These are phyloP conservation scores for Nettapus auritus DNA, from an alignment of 2,113 vertebrate genomes.

Conservation along the genomic window DNA sequence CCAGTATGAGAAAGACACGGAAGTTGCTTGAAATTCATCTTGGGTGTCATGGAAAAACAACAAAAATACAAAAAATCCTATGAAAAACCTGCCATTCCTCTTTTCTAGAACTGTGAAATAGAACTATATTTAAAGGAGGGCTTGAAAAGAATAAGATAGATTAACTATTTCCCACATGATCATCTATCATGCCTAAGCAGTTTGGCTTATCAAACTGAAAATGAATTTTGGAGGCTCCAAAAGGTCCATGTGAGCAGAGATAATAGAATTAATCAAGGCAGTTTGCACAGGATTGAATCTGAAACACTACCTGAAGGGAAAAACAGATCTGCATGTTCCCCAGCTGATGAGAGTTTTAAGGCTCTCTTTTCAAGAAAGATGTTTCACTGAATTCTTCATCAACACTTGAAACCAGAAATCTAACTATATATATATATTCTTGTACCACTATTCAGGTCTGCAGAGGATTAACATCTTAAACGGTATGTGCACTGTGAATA, in stretches of 20 bases:
- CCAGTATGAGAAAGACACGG: background rate
- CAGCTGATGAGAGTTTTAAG: background rate
- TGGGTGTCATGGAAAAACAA: background rate
- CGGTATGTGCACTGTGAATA: background rate
- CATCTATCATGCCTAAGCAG: background rate
- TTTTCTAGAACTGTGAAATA: background rate
- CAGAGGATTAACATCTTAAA: background rate
- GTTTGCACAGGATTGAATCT: background rate
- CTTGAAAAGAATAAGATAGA: background rate
- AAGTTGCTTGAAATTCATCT: background rate
- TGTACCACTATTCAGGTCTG: background rate
- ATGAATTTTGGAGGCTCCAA: background rate
- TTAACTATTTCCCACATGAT: background rate
- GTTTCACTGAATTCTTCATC: background rate
- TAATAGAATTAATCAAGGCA: background rate
- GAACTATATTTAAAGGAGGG: background rate
- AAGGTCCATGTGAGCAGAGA: background rate
- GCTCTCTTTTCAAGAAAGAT: background rate
- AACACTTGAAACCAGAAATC: background rate
- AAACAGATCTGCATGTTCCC: background rate
- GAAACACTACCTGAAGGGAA: background rate
- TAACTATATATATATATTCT: background rate
- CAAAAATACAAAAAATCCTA: background rate
- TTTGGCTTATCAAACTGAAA: background rate
- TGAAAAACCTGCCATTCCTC: background rate